Evolutionary conservation across 2,113 vertebrate species (phyloP).

Genomic region (Trematomus loennbergii): DNA sequence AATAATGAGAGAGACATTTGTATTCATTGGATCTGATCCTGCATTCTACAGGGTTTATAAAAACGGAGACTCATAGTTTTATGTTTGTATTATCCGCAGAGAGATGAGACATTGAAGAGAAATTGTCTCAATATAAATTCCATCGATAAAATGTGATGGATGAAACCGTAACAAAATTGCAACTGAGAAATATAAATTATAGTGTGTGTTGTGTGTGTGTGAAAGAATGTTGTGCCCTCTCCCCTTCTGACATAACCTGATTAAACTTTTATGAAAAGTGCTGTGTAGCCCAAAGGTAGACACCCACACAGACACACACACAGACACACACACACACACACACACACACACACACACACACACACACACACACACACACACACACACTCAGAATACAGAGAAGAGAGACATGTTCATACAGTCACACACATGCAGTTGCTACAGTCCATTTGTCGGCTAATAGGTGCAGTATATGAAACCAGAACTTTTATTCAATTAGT

Average conservation of each 20-base stretch:
- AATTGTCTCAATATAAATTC: background rate
- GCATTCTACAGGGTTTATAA: no score
- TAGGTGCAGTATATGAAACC: no score
- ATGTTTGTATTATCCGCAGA: background rate
- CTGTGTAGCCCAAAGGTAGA: background rate
- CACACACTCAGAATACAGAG: background rate
- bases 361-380: background rate
- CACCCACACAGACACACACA: background rate
- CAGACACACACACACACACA: background rate
- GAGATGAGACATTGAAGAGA: background rate
- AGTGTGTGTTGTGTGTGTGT: background rate
- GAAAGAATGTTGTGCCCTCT: background rate
- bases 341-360: background rate
- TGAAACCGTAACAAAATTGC: background rate
- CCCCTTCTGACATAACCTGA: background rate
- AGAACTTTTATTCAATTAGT: no score
- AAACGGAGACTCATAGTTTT: no score
- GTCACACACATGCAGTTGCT: background rate
- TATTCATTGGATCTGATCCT: no score
- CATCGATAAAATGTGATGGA: background rate
- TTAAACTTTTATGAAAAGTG: constrained; percentile 26
- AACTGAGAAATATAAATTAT: background rate
- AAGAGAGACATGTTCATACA: background rate
- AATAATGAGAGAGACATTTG: no score
- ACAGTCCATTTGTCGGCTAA: no score